Conservation (phyloP, 2,113 vertebrate species). For the Oxygymnocypris stewartii region DNA sequence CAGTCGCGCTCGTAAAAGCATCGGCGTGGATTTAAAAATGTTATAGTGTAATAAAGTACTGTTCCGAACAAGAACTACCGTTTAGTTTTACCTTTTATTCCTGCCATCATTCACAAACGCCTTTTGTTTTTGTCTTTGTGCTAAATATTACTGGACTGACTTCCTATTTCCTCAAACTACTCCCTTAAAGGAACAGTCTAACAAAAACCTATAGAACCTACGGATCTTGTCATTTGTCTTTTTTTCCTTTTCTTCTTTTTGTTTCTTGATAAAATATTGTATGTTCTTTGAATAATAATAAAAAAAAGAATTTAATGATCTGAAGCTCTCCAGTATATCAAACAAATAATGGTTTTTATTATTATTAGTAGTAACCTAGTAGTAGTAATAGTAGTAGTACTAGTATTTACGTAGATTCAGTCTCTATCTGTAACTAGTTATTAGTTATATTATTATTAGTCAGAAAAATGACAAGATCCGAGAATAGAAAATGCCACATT, state of each 20-base stretch:
- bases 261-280: no score
- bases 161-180: conserved; percentile 55
- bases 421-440: background rate
- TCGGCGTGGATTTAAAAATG: background rate
- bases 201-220: background rate
- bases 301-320: no score
- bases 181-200: conserved; percentile 48
- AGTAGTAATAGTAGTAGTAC: no score
- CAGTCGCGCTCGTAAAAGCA: background rate
- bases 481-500: background rate
- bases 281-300: no score
- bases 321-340: background rate
- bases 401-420: background rate
- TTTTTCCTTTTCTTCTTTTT: no score
- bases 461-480: background rate
- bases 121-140: conserved; percentile 53
- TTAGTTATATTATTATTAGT: background rate
- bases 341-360: background rate
- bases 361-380: no score
- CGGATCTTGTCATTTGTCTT: no score
- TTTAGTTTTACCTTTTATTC: conserved; percentile 73
- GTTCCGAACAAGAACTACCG: background rate
- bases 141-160: conserved; percentile 47
- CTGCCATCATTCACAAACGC: conserved; percentile 62
- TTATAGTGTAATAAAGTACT: no score